Base-by-base conservation (phyloP, 2,113 vertebrate species). In the Haplotaxodon microlepis region DNA sequence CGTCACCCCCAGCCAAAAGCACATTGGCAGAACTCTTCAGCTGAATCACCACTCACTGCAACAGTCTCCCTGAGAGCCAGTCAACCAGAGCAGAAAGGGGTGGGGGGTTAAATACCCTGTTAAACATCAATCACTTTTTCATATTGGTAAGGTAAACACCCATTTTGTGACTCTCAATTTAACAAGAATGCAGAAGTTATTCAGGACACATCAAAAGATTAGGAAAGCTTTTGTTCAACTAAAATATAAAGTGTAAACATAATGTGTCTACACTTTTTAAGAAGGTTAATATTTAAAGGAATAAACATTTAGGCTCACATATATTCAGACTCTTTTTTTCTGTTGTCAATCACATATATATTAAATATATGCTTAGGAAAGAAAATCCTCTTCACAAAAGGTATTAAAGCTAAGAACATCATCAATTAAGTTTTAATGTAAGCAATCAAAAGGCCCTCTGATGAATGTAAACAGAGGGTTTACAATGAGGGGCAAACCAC, bases 1-100 rank as follows among this genome's bases (percentile, higher is more conserved):
- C 89, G 90, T 92, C 90, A 89, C 92, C 92, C 82, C 80, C 54
- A 92, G 93, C 90, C 92, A 91, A 92, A 92, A 84, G 81, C 86
- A 81, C 42, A 16, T 88, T 92, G 93, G 92, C 91, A 92, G 45
- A 88, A 42, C 86, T 90, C 90, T 86, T 93, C 84, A 92, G 73
- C 92, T 87, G 88, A 93, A 90, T 93, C 86, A 89, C 89, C 88
- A 69, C 84, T 91, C 88, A 82, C 87, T 84, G 90, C 86, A 92
- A 89, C 90, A 90, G 86, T 82, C 82, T 93, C 87, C 57, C 81
- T 40, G 42, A 79, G 89, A 89, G 87, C 78, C 57, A 88, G 89
- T 86, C 90, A 81, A 56, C 61, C 80, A 84, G 38, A 36, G 59
- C 27, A 14, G 38, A 36, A 81, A 29, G 19, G 9, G 3, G 31